phyloP scores from a whole-genome alignment of 2,113 vertebrate genomes.

The Excalfactoria chinensis region DNA sequence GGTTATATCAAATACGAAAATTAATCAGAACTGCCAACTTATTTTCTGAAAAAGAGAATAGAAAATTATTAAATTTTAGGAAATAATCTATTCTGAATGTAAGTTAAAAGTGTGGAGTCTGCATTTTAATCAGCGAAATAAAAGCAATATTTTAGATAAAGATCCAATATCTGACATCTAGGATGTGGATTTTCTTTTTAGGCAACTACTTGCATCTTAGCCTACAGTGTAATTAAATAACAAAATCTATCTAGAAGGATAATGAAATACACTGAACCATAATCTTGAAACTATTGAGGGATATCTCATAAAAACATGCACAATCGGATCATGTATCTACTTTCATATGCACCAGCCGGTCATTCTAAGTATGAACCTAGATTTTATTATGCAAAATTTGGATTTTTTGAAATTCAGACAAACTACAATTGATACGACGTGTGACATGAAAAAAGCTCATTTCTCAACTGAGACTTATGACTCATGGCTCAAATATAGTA shows the following conservation, averaged over 20 bases:
- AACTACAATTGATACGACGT: neutral
- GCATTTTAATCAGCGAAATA: neutral
- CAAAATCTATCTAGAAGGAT: neutral
- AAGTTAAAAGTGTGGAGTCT: neutral
- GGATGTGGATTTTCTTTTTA: neutral
- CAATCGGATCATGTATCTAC: neutral
- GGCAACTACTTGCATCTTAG: neutral
- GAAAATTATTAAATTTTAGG: neutral
- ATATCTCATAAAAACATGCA: neutral
- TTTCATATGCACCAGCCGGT: neutral
- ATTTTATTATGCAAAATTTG: neutral
- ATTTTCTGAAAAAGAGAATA: slow-evolving; percentile 23
- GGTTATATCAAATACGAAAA: slow-evolving; percentile 9
- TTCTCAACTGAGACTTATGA: slow-evolving; percentile 28
- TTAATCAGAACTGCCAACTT: neutral
- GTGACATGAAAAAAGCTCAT: neutral
- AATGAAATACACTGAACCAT: neutral
- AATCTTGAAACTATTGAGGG: neutral
- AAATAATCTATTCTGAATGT: slow-evolving; percentile 27
- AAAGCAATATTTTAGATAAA: neutral
- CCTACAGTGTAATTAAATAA: neutral
- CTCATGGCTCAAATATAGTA: slow-evolving; percentile 16
- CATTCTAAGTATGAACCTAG: neutral
- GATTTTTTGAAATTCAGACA: neutral
- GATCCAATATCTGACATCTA: neutral